These are phyloP conservation scores for Sicus ferrugineus DNA, from an alignment of 2,888 invertebrate species.

Conservation along the genomic window DNA sequence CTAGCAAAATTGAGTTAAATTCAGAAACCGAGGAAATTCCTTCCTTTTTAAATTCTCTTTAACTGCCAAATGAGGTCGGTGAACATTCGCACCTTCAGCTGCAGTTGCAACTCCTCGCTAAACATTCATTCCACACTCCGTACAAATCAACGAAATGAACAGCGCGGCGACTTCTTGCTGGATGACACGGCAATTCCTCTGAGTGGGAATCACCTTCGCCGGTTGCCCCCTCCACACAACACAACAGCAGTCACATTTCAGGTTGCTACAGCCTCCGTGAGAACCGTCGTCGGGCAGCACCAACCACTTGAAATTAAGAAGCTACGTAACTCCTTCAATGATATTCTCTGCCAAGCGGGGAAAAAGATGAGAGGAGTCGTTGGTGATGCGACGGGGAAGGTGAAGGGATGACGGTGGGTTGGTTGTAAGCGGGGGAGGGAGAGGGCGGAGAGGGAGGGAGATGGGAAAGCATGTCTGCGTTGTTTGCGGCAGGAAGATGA, in stretches of 20 bases:
- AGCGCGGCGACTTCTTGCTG: too few relatives aligned
- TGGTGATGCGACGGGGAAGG: not conserved
- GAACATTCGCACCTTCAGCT: constrained; percentile 4
- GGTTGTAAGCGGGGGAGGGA: not conserved
- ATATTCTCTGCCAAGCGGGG: too few relatives aligned
- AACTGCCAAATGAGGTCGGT: constrained; percentile 23
- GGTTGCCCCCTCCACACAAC: too few relatives aligned
- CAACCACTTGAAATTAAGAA: too few relatives aligned
- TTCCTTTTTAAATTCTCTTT: too few relatives aligned
- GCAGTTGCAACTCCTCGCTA: not conserved
- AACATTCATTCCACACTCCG: too few relatives aligned
- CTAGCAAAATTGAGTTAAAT: too few relatives aligned
- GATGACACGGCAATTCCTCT: too few relatives aligned
- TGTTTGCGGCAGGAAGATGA: not conserved
- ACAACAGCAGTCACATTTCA: not conserved
- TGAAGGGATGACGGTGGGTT: not conserved
- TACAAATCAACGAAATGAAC: not conserved
- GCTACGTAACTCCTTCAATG: too few relatives aligned
- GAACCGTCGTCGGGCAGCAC: not conserved
- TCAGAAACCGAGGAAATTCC: too few relatives aligned
- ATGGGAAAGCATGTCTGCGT: not conserved
- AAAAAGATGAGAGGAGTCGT: not conserved
- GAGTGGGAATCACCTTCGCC: too few relatives aligned
- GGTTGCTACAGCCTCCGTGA: not conserved
- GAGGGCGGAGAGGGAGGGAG: not conserved